Percentiles rank a stretch among this genome's conserved stretches.
Evolutionary conservation across 2,113 vertebrate genomes (phyloP).

Genomic region (Neotragus moschatus): DNA sequence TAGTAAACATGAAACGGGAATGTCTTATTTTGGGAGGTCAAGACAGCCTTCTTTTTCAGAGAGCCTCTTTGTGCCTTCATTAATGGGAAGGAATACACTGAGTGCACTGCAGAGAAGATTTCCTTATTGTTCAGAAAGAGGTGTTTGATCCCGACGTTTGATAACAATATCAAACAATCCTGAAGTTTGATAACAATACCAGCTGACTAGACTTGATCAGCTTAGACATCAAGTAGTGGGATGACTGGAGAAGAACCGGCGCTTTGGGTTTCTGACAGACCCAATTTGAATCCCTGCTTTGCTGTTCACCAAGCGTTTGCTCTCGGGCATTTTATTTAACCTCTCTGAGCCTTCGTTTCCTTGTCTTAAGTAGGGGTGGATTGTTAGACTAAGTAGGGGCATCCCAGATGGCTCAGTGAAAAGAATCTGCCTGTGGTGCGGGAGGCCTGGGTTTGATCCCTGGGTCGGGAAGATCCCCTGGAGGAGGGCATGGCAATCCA

Average conservation of each 20-base stretch:
- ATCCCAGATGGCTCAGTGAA: background rate
- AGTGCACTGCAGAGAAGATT: background rate
- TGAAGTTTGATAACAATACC: rapidly evolving
- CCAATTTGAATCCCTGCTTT: background rate
- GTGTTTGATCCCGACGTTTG: background rate
- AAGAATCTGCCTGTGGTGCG: rapidly evolving
- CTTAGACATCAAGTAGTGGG: background rate
- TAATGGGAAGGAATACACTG: background rate
- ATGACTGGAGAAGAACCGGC: background rate
- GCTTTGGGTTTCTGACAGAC: background rate
- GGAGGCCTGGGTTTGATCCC: background rate
- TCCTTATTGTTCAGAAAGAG: background rate
- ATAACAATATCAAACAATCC: too few relatives aligned
- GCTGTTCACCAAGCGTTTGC: background rate
- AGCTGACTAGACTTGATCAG: rapidly evolving
- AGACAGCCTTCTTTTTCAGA: slow-evolving; percentile 8
- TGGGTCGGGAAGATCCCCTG: background rate
- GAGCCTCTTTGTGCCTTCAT: background rate
- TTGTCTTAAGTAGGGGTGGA: background rate
- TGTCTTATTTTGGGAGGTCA: background rate
- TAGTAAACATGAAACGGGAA: background rate
- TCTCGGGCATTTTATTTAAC: background rate
- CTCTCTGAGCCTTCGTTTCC: background rate
- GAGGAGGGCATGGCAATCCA: background rate
- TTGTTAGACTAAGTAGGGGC: background rate